A percentile compares a stretch with the other conserved stretches of the same genome.
phyloP scores from a whole-genome alignment of 92 coral and sea anemone species.

The Epizoanthus scotinus region DNA sequence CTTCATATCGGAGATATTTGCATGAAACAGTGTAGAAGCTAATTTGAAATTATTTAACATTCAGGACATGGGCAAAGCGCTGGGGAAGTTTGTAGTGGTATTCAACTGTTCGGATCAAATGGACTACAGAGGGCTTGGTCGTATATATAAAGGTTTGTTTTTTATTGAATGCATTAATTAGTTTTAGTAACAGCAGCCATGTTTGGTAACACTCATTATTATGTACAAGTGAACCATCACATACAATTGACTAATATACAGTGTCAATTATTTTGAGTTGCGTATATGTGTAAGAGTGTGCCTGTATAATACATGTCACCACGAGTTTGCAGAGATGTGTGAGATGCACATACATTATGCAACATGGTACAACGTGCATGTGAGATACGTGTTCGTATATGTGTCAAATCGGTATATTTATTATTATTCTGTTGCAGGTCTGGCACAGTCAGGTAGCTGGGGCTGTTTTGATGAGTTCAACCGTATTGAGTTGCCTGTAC shows the following conservation, averaged over 20 bases:
- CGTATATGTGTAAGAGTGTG: no score
- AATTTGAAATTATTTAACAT: neutral
- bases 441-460: slow-evolving; percentile 99
- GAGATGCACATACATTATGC: no score
- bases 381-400: no score
- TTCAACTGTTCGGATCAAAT: slow-evolving; percentile 99
- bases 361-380: no score
- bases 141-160: slow-evolving; percentile 87
- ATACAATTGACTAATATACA: no score
- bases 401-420: no score
- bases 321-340: no score
- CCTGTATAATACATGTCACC: no score
- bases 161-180: neutral
- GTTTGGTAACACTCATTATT: neutral
- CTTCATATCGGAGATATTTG: no score
- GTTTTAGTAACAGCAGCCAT: no score
- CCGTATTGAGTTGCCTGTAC: slow-evolving; percentile 98
- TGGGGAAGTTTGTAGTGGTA: slow-evolving; percentile 97
- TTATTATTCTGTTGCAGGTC: slow-evolving; percentile 50
- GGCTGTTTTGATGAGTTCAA: slow-evolving; percentile 99
- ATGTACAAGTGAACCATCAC: neutral
- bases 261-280: no score
- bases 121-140: slow-evolving; percentile 98
- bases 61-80: slow-evolving; percentile 98
- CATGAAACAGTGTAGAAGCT: no score